Base-by-base conservation (phyloP, 2,797 vertebrate species). In the Sitta carolinensis region DNA sequence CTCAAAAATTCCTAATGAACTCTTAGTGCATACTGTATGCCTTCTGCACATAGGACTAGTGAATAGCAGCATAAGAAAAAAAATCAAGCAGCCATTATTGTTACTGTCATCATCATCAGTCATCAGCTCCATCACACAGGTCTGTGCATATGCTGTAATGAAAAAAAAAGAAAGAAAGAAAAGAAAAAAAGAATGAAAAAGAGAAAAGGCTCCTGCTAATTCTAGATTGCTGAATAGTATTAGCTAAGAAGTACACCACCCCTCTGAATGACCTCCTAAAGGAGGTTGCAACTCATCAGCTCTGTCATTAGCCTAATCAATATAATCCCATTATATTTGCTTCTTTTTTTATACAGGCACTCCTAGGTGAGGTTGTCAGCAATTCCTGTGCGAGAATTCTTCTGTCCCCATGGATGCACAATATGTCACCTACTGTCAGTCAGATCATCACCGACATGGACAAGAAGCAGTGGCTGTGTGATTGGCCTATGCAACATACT, bases 21-120 rank as follows among this genome's bases (percentile, higher is more conserved):
- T 73, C 34, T 42, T 79, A 72, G 57, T 61, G n/a, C 55, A 57
- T 76, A 64, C 36, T 43, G 8, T 51, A 55, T 36, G 22, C 36
- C 30, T 68, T 92, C 79, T 68, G 32, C 26, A 81, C 27, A 54
- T 8, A 80, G 45, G 32, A 32, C 43, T 95, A 68, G 47, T 95
- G 85, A 97, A 87, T 72, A 72, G 48, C 63, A 95, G 32, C 16
- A 43, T n/a, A 62, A 78, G 40, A 85, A 95, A 94, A 96, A 95
- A 96, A 95, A 93, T 78, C 73, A 92, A 94, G 78, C 74, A 91
- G 12, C 58, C 67, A 90, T 97, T 95, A 87, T 93, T 63, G 79
- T 95, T 93, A 70, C 21, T 87, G 54, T 88, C 74, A 90, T 91
- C 84, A 85, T 77, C 81, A 76, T 78, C 87, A 77, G 78, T 96